Evolutionary conservation across 2,888 invertebrate genomes (phyloP).

Genomic region (Petrolisthes manimaculis): DNA sequence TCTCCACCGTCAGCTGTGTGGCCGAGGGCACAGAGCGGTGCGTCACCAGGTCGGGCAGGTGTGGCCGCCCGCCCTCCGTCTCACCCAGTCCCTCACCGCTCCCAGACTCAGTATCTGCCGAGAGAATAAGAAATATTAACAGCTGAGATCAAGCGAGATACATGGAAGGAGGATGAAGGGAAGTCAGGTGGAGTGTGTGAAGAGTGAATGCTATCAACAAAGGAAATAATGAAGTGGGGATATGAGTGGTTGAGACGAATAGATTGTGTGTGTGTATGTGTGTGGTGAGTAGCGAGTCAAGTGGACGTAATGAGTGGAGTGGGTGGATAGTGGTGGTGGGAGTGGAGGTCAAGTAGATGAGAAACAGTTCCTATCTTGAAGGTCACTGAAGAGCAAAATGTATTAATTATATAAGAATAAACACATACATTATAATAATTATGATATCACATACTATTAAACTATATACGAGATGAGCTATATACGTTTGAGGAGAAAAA

Average conservation of each 20-base stretch:
- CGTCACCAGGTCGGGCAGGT: slow-evolving; percentile 65
- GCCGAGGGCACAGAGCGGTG: slow-evolving; percentile 36
- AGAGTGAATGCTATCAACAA: neutral
- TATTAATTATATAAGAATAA: no score
- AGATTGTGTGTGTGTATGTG: neutral
- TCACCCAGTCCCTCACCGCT: slow-evolving; percentile 46
- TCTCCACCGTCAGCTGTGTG: slow-evolving; percentile 61
- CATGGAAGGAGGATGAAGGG: neutral
- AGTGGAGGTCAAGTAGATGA: no score
- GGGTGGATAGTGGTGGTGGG: neutral
- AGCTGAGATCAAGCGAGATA: neutral
- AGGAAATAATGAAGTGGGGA: neutral
- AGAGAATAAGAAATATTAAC: neutral
- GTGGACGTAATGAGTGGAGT: neutral
- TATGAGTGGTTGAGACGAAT: neutral
- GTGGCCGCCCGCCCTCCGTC: slow-evolving; percentile 53
- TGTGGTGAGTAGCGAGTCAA: neutral
- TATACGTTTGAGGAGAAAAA: neutral
- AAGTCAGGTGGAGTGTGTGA: neutral
- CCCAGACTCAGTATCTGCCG: slow-evolving; percentile 43
- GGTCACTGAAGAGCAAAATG: no score
- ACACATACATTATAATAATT: no score
- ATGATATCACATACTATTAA: no score
- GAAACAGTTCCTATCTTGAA: no score
- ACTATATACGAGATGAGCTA: no score